A percentile compares a stretch with the other conserved stretches of the same genome.
Evolutionary conservation across 2,888 invertebrate genomes (phyloP).

Genomic region (Nomada hirtipes): DNA sequence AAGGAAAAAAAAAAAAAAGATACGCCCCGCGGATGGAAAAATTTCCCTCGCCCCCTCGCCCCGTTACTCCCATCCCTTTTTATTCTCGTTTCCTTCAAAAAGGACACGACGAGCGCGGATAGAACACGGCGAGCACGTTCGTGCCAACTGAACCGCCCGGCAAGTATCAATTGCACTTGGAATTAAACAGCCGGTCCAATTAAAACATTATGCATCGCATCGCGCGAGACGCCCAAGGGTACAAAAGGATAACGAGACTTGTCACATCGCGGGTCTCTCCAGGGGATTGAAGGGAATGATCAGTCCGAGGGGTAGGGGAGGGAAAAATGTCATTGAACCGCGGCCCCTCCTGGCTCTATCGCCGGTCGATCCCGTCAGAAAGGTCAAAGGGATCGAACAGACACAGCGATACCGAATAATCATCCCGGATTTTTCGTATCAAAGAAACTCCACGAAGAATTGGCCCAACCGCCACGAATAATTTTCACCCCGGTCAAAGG

Average conservation of each 20-base stretch:
- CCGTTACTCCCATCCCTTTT: background rate
- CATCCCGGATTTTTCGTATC: background rate
- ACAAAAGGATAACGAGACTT: constrained; percentile 62
- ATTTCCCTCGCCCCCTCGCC: background rate
- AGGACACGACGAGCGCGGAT: constrained; percentile 7
- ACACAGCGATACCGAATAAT: constrained; percentile 24
- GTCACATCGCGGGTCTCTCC: constrained; percentile 11
- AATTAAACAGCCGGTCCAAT: constrained; percentile 68
- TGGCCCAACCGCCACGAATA: constrained; percentile 11
- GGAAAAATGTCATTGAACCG: constrained; percentile 13
- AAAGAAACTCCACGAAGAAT: background rate
- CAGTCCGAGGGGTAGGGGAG: background rate
- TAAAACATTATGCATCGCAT: constrained; percentile 70
- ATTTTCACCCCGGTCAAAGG: background rate
- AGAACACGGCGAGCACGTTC: constrained; percentile 10
- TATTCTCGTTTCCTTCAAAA: background rate
- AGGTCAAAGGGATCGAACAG: constrained; percentile 13
- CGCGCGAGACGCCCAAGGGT: constrained; percentile 46
- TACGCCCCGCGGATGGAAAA: background rate
- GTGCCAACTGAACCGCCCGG: constrained; percentile 45
- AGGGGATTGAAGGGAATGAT: constrained; percentile 2
- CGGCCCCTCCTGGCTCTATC: constrained; percentile 24
- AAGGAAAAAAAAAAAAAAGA: background rate
- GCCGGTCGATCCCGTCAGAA: background rate
- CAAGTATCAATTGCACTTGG: constrained; percentile 66